Evolutionary conservation across 1,140 invertebrate genomes (phyloP), one percentile per base, ranked within the genome.

Genomic region (Pseudomyrmex sp.): DNA sequence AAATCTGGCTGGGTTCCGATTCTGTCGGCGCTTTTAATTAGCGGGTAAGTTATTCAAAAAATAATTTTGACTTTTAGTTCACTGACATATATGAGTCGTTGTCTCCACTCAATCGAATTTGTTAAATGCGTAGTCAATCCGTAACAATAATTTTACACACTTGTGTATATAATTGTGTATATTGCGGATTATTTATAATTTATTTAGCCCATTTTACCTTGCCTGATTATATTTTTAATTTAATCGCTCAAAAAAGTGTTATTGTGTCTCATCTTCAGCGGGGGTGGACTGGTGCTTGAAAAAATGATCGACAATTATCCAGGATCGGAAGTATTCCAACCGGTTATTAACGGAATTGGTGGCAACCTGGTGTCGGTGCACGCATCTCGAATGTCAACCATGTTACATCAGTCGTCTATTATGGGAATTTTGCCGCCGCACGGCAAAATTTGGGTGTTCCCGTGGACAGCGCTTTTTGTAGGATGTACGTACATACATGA

Each of bases 321-420:
- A n/a, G 97, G 97, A 23, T 98, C 98, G 92, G 97, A 97, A 58
- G 97, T 98, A 18, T 99, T 98, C 93, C 97, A 98, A 93, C 98
- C 98, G 0, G 98, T 99, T 23, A 98, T 99, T 61, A 98, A 98
- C 90, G 98, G 99, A 13, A 98, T 99, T 88, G 99, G 99, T 62
- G 99, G 99, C 8, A 99, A 99, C 94, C 95, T 99, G 88, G 99
- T 99, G 1, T 99, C 98, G 44, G 98, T 99, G n/a, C 98, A 99
- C 94, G 97, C 98, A 1, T 98, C 98, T 88, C 96, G 98, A 91
- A 97, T 99, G 87, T 98, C 98, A 13, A 99, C 99, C 1, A 97
- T 97, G 94, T 95, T 99, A 48, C 98, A 99, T 93, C 96, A 97
- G 92, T 97, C 96, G 18, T 96, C 97, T 18, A 95, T 97, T 48